Evolutionary conservation across 2,888 invertebrate species (phyloP), one percentile per base, ranked within the genome.

Genomic region (Drosophila helvetica): DNA sequence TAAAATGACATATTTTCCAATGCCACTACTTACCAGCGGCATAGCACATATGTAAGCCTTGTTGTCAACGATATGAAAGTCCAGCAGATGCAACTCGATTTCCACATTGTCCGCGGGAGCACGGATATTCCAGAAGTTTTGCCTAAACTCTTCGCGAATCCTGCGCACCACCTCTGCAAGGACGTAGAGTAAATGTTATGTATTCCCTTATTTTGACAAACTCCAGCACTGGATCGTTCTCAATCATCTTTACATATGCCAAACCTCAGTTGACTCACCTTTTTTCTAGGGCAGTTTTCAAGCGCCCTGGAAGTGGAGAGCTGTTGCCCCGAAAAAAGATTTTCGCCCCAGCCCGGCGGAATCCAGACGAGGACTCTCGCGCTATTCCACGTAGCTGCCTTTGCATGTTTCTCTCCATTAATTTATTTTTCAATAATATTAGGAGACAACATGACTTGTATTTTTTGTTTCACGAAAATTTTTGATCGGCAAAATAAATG

Each of bases 201-300:
- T 78, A 18, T 94, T 94, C 3, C 94, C 94, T n/a, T 93, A 93
- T 27, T 93, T 92, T 52, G 92, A 93, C 59, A 96, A 93, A 55
- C 94, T 93, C 98, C 98, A 98, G 89, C 96, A 95, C 92, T 98
- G 98, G 67, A 98, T 92, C 33, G 0, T 12, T 46, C 3, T 15
- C 18, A 7, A 22, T 46, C 0, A 0, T 33, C 3, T 19, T 19
- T 7, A 33, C n/a, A 0, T 6, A 3, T 4, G 2, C 5, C 10
- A 38, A 4, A 3, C n/a, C 5, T 15, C 0, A 1, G 8, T 2
- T 10, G 7, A 33, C 54, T 45, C 51, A 86, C 90, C 90, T 85
- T 48, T 86, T 83, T 18, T 42, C 74, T 0, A 88, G 63, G 0
- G 81, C 25, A 25, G 25, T 25, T 25, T 25, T 25, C 25, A 25